These are phyloP conservation scores for Cyanoderma ruficeps DNA, from an alignment of 2,113 vertebrate species.

Conservation along the genomic window DNA sequence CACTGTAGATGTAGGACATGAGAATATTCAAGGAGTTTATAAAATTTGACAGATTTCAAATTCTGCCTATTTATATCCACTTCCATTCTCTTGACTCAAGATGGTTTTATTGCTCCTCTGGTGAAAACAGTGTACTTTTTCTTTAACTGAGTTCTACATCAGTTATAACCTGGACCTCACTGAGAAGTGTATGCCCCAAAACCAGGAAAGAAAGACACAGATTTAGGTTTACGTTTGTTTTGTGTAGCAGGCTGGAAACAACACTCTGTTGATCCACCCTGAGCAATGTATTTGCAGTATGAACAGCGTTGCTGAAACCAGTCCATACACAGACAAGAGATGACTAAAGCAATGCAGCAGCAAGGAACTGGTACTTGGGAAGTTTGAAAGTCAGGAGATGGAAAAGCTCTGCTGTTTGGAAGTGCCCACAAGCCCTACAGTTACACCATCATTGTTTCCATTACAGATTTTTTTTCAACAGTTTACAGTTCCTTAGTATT, in stretches of 20 bases:
- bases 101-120: not conserved
- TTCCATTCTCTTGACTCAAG: not conserved
- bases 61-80: not conserved
- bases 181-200: not conserved
- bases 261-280: not conserved
- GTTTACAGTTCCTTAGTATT: not conserved
- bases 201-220: not conserved
- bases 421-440: not conserved
- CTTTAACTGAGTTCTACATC: not conserved
- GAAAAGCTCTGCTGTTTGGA: not conserved
- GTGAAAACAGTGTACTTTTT: not conserved
- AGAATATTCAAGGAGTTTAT: not conserved
- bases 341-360: not conserved
- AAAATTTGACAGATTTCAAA: not conserved
- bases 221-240: not conserved
- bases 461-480: not conserved
- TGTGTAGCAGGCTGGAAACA: not conserved
- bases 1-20: not conserved
- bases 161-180: not conserved
- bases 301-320: not conserved
- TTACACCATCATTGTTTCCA: not conserved
- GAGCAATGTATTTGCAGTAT: not conserved
- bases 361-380: not conserved
- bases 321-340: not conserved
- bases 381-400: not conserved